Evolutionary conservation across 2,113 vertebrate species (phyloP).

Genomic region (Spilogale gracilis): DNA sequence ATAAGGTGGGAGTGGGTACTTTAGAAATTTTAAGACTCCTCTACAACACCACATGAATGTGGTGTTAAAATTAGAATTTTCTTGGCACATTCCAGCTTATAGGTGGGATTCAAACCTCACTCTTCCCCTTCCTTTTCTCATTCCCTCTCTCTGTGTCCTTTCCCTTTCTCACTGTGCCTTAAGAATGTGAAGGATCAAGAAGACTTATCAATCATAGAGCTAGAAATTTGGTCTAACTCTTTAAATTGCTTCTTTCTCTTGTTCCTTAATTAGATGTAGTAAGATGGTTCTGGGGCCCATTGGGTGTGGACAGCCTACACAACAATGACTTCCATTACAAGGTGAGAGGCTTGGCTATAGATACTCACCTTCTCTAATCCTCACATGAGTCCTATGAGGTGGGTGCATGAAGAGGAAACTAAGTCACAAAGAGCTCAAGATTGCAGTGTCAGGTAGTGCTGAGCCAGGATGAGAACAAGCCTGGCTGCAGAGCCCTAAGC

Average conservation of each 20-base stretch:
- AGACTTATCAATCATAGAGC: neutral
- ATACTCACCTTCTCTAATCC: neutral
- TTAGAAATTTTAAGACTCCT: neutral
- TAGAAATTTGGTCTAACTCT: neutral
- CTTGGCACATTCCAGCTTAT: neutral
- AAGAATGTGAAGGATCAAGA: neutral
- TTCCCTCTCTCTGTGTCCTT: neutral
- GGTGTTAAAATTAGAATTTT: neutral
- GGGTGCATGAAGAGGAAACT: neutral
- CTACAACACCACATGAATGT: neutral
- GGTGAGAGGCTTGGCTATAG: neutral
- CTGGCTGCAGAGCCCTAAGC: neutral
- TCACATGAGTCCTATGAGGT: neutral
- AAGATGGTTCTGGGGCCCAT: neutral
- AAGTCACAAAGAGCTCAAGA: neutral
- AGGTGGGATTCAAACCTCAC: too few species aligned
- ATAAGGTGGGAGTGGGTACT: neutral
- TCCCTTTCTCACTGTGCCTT: neutral
- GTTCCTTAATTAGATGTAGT: neutral
- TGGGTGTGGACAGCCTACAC: too few species aligned
- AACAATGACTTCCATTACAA: neutral
- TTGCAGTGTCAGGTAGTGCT: neutral
- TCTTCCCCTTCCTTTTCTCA: neutral
- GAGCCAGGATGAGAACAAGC: neutral
- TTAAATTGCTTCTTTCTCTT: neutral